Conservation (phyloP, 2,113 vertebrate species). For the Chiloscyllium plagiosum region DNA sequence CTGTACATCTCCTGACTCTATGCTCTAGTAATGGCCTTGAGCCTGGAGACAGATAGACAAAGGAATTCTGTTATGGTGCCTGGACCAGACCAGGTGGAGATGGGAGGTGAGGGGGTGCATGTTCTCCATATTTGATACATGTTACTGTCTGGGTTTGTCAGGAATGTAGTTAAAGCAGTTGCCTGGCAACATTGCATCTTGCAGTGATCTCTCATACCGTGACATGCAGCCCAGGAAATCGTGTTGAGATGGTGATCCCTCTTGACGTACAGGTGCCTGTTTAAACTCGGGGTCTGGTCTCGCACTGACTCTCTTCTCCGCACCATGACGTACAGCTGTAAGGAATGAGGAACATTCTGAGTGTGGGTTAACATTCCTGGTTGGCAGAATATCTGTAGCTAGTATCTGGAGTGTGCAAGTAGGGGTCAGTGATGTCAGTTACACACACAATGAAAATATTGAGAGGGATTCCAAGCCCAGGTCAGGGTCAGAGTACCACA, state of each 20-base stretch:
- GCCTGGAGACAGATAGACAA: background rate
- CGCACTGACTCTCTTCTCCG: slow-evolving; percentile 56
- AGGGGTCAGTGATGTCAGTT: no score
- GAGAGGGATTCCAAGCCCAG: background rate
- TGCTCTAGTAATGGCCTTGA: background rate
- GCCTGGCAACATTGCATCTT: background rate
- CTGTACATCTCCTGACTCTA: no score
- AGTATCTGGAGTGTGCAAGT: background rate
- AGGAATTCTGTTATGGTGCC: background rate
- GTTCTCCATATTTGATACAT: background rate
- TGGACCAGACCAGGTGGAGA: no score
- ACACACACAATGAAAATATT: background rate
- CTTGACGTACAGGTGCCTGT: slow-evolving; percentile 52
- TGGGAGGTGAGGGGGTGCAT: background rate
- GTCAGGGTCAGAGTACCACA: background rate
- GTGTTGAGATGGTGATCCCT: slow-evolving; percentile 63
- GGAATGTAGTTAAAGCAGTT: background rate
- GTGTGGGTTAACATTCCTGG: background rate
- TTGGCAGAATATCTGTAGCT: background rate
- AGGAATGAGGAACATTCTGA: background rate
- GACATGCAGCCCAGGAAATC: slow-evolving; percentile 97
- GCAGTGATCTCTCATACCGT: slow-evolving; percentile 58
- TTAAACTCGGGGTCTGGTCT: slow-evolving; percentile 55
- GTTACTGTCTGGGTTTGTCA: background rate
- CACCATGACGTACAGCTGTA: slow-evolving; percentile 59